Evolutionary conservation across 2,888 invertebrate species (phyloP), one percentile per base, ranked within the genome.

Genomic region (Rhagonycha fulva): DNA sequence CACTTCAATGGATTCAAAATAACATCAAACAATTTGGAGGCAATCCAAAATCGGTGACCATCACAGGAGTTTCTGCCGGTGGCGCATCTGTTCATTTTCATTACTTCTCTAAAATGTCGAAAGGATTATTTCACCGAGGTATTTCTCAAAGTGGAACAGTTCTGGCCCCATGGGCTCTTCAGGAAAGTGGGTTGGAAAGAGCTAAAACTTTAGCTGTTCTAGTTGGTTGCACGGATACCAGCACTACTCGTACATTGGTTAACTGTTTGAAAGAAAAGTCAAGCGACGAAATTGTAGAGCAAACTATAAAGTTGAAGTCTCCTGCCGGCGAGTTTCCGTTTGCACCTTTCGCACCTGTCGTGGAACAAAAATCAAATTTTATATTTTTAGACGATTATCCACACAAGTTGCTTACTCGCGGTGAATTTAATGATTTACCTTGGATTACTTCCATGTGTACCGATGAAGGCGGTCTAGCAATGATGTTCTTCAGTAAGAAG

Each of bases 81-180:
- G 87, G 81, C 3, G 84, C 82, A 32, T 85, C 86, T 76, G 86
- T 86, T 5, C 87, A 87, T 75, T 84, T 83, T 23, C 87, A 87
- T 79, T 86, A 85, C 77, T 76, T 87, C 11, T 87, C 87, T 4
- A 84, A 84, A 11, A 47, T 83, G 32, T 87, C 87, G 11, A 81
- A 77, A 80, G 85, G 90, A n/a, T 86, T 90, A 5, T 92, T 92
- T 82, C 85, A 89, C 79, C 87, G 90, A 47, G 94, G 93, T 12
- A 91, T 92, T 62, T 93, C 94, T 0, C 90, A 91, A 84, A 94
- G 95, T 82, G 94, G 95, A 0, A 90, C 92, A 0, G 91, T 93
- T 0, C 87, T 94, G 9, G 87, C 90, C 62, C 89, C 91, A 0
- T 88, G 88, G 88, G 84, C 91, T 0, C 87, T 92, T 66, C 87